A percentile compares a stretch with the other conserved stretches of the same genome.
Conservation (phyloP, 2,797 vertebrate genomes). For the Chelmon rostratus region DNA sequence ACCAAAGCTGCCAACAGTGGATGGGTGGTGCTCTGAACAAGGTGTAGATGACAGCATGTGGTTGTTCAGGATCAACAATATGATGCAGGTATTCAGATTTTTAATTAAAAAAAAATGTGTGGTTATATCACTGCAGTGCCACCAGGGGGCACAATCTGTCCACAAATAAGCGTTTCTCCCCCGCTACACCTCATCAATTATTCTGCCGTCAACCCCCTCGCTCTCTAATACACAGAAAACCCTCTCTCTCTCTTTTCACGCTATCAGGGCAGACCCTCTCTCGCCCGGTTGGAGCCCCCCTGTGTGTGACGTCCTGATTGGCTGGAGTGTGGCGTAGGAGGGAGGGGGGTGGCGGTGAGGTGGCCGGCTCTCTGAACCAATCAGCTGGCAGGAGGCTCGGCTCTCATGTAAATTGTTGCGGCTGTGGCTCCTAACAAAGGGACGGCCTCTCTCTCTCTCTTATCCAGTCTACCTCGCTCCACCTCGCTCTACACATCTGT, state of each 20-base stretch:
- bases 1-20: too few relatives aligned
- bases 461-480: too few relatives aligned
- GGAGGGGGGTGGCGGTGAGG: slow-evolving; percentile 51
- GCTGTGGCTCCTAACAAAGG: slow-evolving; percentile 75
- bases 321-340: slow-evolving; percentile 54
- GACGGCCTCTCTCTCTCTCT: slow-evolving; percentile 32
- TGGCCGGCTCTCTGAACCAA: slow-evolving; percentile 65
- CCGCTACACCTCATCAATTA: slow-evolving; percentile 5
- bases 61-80: too few relatives aligned
- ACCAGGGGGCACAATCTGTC: slow-evolving; percentile 71
- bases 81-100: too few relatives aligned
- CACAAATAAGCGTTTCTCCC: not conserved
- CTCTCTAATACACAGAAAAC: too few relatives aligned
- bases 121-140: slow-evolving; percentile 34
- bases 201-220: slow-evolving; percentile 25
- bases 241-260: slow-evolving; percentile 9
- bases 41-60: too few relatives aligned
- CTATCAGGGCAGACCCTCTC: slow-evolving; percentile 19
- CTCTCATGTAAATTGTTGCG: slow-evolving; percentile 85
- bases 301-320: slow-evolving; percentile 61
- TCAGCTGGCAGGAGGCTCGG: slow-evolving; percentile 66
- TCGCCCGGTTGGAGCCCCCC: slow-evolving; percentile 11
- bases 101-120: not conserved
- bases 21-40: too few relatives aligned
- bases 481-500: not conserved